Evolutionary conservation across 2,797 vertebrate genomes (phyloP).

Genomic region (Perodicticus potto): DNA sequence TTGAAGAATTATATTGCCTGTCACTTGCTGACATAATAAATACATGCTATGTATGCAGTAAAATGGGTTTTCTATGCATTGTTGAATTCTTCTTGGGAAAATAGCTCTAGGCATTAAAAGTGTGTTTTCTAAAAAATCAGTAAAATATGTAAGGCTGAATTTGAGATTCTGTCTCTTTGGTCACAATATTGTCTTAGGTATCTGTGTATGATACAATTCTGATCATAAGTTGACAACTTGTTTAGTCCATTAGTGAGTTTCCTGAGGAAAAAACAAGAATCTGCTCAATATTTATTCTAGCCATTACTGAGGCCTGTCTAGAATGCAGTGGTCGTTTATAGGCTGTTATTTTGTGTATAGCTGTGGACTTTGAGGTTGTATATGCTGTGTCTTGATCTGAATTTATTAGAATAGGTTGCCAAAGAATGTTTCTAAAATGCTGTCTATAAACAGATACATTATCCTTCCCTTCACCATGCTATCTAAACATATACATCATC

Average conservation of each 20-base stretch:
- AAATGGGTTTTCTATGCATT: not conserved
- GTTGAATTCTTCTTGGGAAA: not conserved
- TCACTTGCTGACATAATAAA: slow-evolving; percentile 9
- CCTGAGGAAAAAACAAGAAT: not conserved
- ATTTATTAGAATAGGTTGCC: not conserved
- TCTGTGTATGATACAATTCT: not conserved
- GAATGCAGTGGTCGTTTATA: not conserved
- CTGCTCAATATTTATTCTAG: not conserved
- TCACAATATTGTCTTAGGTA: not conserved
- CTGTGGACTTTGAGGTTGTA: not conserved
- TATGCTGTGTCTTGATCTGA: not conserved
- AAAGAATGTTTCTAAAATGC: not conserved
- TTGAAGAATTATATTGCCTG: not conserved
- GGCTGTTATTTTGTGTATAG: not conserved
- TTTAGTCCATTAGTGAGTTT: not conserved
- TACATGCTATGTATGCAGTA: not conserved
- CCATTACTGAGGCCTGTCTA: not conserved
- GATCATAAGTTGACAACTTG: not conserved
- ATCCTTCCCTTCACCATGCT: not conserved
- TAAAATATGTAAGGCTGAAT: not conserved
- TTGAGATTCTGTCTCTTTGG: not conserved
- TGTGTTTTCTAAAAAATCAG: not conserved
- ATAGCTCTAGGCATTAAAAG: not conserved
- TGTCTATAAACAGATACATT: not conserved
- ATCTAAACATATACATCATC: not conserved